Percentiles rank a stretch among this genome's conserved stretches.
phyloP scores from a whole-genome alignment of 2,888 invertebrate species.

The Xanthia icteritia region DNA sequence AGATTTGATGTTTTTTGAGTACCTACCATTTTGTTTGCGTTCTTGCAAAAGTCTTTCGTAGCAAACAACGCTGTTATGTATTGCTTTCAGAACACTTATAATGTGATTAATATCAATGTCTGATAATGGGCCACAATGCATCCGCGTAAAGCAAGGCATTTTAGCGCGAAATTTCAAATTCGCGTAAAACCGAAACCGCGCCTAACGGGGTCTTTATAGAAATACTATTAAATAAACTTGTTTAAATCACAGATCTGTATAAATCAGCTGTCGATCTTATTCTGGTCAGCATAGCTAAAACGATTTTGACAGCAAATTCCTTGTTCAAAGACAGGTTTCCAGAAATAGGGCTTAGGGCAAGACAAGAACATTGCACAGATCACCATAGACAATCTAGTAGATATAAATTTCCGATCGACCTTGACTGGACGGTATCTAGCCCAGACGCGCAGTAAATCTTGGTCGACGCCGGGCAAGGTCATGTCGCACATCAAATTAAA shows the following conservation, averaged over 20 bases:
- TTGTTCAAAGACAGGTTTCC: not conserved
- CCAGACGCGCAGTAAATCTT: constrained; percentile 63
- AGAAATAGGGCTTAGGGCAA: not conserved
- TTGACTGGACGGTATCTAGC: constrained; percentile 47
- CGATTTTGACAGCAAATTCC: not conserved
- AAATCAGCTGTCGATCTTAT: not conserved
- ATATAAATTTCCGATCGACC: constrained; percentile 50
- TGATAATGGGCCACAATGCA: too few relatives aligned
- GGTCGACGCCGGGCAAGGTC: constrained; percentile 59
- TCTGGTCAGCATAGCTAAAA: not conserved
- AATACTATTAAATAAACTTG: not conserved
- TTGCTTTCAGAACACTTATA: too few relatives aligned
- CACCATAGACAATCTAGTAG: constrained; percentile 10
- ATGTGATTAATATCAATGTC: too few relatives aligned
- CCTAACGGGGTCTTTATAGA: too few relatives aligned
- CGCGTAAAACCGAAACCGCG: too few relatives aligned
- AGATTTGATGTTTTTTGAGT: too few relatives aligned
- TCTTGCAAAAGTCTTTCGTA: too few relatives aligned
- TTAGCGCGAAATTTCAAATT: too few relatives aligned
- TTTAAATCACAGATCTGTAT: not conserved
- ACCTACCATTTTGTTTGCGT: too few relatives aligned
- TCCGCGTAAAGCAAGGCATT: too few relatives aligned
- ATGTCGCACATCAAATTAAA: constrained; percentile 61
- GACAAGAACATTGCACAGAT: constrained; percentile 7
- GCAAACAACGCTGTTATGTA: too few relatives aligned